Conservation (phyloP, 1,140 invertebrate genomes). For the Spodoptera frugiperda region DNA sequence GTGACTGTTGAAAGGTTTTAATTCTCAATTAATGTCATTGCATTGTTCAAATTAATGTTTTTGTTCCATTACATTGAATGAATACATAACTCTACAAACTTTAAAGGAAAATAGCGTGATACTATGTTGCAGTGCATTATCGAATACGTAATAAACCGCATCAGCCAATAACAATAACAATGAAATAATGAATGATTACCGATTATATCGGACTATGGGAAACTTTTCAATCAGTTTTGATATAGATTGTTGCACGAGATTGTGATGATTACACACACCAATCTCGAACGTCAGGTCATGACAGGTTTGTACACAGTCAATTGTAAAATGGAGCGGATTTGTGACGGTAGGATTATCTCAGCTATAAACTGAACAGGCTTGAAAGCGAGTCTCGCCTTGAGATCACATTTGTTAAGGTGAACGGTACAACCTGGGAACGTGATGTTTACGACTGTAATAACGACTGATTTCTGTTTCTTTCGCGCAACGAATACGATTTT, state of each 20-base stretch:
- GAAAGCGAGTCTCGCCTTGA: constrained; percentile 39
- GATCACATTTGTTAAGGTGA: constrained; percentile 28
- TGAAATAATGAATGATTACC: constrained; percentile 46
- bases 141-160: constrained; percentile 2
- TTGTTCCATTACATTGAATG: no score
- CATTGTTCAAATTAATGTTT: no score
- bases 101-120: no score
- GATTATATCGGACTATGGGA: constrained; percentile 10
- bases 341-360: constrained; percentile 22
- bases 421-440: constrained; percentile 15
- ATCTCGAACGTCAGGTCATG: constrained; percentile 10
- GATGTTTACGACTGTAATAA: constrained; percentile 28
- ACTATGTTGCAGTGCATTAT: constrained; percentile 50
- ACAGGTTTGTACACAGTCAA: constrained; percentile 15
- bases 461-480: background rate
- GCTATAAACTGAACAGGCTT: constrained; percentile 28
- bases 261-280: constrained; percentile 11
- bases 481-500: no score
- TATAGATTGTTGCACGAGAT: constrained; percentile 32
- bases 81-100: no score
- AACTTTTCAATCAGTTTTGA: constrained; percentile 37
- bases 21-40: no score
- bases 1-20: no score
- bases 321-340: constrained; percentile 26
- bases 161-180: constrained; percentile 63